phyloP scores from a whole-genome alignment of 2,113 vertebrate species.

The Nanorana parkeri region DNA sequence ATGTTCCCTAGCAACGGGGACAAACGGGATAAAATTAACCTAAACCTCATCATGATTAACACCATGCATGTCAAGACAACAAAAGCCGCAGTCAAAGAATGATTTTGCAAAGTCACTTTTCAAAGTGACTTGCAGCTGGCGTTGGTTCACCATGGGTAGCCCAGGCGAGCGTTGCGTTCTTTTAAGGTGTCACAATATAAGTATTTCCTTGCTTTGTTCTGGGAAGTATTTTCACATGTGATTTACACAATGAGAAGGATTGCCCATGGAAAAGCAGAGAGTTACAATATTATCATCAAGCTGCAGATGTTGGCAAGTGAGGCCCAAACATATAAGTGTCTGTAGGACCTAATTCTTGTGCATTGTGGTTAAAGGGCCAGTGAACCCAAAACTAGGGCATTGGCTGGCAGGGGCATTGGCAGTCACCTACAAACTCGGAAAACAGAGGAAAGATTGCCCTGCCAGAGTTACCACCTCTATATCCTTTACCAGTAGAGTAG shows the following conservation, averaged over 20 bases:
- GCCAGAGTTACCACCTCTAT: too few relatives aligned
- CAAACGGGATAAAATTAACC: conserved; percentile 72
- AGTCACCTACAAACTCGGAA: too few relatives aligned
- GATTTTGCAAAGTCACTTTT: conserved; percentile 23
- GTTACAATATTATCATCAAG: conserved; percentile 46
- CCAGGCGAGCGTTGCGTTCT: background rate
- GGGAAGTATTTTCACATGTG: conserved; percentile 51
- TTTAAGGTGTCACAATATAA: conserved; percentile 44
- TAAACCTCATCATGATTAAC: conserved; percentile 69
- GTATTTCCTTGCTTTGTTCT: conserved; percentile 54
- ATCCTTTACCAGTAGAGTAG: too few relatives aligned
- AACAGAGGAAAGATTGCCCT: too few relatives aligned
- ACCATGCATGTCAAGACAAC: conserved; percentile 65
- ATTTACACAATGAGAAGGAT: conserved; percentile 43
- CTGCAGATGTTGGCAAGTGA: conserved; percentile 41
- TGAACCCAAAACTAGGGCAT: too few relatives aligned
- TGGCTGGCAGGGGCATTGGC: too few relatives aligned
- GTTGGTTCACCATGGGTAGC: background rate
- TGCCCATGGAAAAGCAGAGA: conserved; percentile 37
- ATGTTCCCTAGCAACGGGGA: conserved; percentile 68
- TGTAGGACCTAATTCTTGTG: background rate
- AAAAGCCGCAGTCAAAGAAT: conserved; percentile 49
- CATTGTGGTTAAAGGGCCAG: background rate
- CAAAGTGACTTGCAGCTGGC: conserved; percentile 27
- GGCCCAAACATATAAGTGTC: background rate